Conservation (phyloP, 2,888 invertebrate species). For the Raillietiella orientalis region DNA sequence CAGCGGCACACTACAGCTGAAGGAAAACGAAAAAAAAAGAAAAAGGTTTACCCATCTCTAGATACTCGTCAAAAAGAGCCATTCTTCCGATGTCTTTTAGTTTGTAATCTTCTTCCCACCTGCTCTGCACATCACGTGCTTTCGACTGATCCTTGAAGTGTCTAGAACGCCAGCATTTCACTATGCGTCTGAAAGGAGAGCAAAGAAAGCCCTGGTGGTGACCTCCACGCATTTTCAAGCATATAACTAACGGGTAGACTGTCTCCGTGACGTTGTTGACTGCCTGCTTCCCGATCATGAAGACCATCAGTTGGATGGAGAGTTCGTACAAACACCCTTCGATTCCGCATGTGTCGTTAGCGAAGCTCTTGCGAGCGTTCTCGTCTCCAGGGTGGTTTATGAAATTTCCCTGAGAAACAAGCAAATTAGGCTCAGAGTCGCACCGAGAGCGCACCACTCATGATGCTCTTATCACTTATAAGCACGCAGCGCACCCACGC, state of each 20-base stretch:
- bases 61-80: slow-evolving; percentile 77
- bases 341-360: slow-evolving; percentile 56
- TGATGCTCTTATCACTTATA: no score
- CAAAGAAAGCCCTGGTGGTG: no score
- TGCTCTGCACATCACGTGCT: no score
- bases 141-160: no score
- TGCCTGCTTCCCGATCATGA: slow-evolving; percentile 81
- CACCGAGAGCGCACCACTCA: no score
- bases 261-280: slow-evolving; percentile 76
- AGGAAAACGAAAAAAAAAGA: no score
- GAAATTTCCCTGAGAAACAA: slow-evolving; percentile 33
- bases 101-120: slow-evolving; percentile 84
- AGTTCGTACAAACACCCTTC: slow-evolving; percentile 73
- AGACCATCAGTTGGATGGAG: slow-evolving; percentile 64
- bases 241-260: slow-evolving; percentile 32
- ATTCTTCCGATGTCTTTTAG: slow-evolving; percentile 58
- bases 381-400: slow-evolving; percentile 60
- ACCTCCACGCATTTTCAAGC: no score
- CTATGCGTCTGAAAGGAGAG: no score
- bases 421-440: no score
- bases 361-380: slow-evolving; percentile 33
- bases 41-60: slow-evolving; percentile 77
- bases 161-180: no score
- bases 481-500: no score
- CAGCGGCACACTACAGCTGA: no score